Percentiles rank a stretch among this genome's conserved stretches.
Conservation (phyloP, 2,888 invertebrate genomes). For the Gerris lacustris region DNA sequence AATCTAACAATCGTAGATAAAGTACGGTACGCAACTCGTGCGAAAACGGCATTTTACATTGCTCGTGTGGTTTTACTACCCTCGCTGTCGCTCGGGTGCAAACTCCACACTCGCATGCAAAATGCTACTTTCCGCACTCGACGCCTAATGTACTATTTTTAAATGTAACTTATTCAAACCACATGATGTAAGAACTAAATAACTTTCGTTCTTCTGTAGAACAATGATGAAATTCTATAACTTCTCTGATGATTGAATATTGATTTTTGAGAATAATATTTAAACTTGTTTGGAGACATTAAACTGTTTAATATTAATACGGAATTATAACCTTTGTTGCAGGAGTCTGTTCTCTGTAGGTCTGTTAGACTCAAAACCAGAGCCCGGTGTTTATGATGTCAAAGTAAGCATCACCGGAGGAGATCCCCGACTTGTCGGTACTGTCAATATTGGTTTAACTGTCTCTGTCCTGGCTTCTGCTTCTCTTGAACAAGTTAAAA, state of each 20-base stretch:
- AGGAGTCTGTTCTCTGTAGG: constrained; percentile 55
- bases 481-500: constrained; percentile 61
- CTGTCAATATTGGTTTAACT: constrained; percentile 44
- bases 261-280: too few relatives aligned
- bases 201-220: neutral
- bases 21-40: too few relatives aligned
- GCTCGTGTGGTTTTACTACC: too few relatives aligned
- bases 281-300: too few relatives aligned
- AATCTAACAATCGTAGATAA: too few relatives aligned
- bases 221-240: neutral
- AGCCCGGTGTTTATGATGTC: constrained; percentile 74
- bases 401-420: constrained; percentile 49
- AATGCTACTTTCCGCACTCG: too few relatives aligned
- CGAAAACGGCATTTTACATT: too few relatives aligned
- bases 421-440: constrained; percentile 38
- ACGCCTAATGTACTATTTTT: too few relatives aligned
- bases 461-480: constrained; percentile 59
- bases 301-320: too few relatives aligned
- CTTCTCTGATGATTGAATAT: constrained; percentile 39
- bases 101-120: too few relatives aligned
- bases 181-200: neutral
- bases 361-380: constrained; percentile 60
- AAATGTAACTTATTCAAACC: too few relatives aligned
- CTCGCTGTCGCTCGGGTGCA: too few relatives aligned
- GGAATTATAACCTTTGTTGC: constrained; percentile 6